A percentile compares a stretch with the other conserved stretches of the same genome.
These are phyloP conservation scores for Dryas iulia DNA, from an alignment of 1,140 invertebrate genomes.

Conservation along the genomic window DNA sequence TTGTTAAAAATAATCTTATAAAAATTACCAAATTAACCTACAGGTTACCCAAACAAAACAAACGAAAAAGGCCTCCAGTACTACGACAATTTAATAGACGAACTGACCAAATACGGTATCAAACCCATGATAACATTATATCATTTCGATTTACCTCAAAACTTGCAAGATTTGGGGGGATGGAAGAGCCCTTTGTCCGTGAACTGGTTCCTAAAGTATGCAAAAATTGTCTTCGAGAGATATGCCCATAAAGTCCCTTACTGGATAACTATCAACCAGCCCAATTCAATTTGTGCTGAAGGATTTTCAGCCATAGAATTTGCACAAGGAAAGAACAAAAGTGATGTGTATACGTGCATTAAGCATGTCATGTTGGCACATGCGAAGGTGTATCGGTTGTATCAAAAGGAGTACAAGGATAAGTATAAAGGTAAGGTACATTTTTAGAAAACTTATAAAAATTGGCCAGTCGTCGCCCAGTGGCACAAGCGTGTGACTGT, in stretches of 20 bases:
- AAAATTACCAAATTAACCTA: no score
- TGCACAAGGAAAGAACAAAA: constrained; percentile 55
- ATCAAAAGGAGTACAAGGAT: constrained; percentile 54
- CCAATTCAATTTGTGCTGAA: constrained; percentile 54
- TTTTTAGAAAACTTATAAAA: neutral
- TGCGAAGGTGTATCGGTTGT: constrained; percentile 74
- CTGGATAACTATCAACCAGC: constrained; percentile 77
- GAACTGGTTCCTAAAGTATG: constrained; percentile 73
- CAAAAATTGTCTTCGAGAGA: constrained; percentile 63
- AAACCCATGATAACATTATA: constrained; percentile 62
- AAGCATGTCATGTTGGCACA: constrained; percentile 80
- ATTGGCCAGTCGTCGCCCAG: no score
- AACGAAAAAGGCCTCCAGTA: constrained; percentile 78
- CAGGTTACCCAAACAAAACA: constrained; percentile 58
- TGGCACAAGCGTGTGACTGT: no score
- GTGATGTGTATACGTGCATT: constrained; percentile 75
- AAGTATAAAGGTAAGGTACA: constrained; percentile 18
- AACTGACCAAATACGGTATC: constrained; percentile 52
- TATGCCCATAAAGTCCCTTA: constrained; percentile 71
- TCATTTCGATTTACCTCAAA: constrained; percentile 57
- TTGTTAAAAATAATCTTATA: no score
- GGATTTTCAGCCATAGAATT: constrained; percentile 53
- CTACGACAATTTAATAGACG: constrained; percentile 81
- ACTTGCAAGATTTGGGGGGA: constrained; percentile 51
- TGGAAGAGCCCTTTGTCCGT: constrained; percentile 51